Conservation (phyloP, 2,113 vertebrate species). For the Hucho hucho region DNA sequence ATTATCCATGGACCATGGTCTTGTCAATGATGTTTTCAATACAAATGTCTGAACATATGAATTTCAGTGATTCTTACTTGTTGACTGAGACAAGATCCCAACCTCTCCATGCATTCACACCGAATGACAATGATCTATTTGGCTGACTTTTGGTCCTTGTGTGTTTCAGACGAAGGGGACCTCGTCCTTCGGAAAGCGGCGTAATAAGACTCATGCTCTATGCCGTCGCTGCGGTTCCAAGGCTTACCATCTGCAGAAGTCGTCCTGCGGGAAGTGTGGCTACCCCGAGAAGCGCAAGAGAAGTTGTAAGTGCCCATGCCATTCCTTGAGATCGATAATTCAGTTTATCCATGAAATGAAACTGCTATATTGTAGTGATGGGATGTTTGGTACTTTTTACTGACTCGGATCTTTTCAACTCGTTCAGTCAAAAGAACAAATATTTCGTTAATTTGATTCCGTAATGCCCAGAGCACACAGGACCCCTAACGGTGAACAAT, state of each 20-base stretch:
- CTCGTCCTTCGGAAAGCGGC: conserved; percentile 95
- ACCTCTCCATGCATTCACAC: accelerated
- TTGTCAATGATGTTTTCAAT: conserved; percentile 68
- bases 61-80: conserved; percentile 36
- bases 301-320: conserved; percentile 83
- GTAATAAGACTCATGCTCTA: conserved; percentile 97
- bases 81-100: conserved; percentile 39
- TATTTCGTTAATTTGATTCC: no score
- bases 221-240: conserved; percentile 97
- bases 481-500: no score
- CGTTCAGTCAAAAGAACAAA: no score
- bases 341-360: no score
- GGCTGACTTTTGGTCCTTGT: neutral
- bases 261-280: conserved; percentile 93
- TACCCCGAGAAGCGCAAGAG: conserved; percentile 98
- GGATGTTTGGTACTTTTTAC: no score
- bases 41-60: conserved; percentile 57
- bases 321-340: no score
- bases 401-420: no score
- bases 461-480: no score
- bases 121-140: neutral
- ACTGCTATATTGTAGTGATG: no score
- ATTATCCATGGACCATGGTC: conserved; percentile 30
- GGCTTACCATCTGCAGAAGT: conserved; percentile 96
- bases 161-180: conserved; percentile 91